Base-by-base conservation (phyloP, 2,888 invertebrate species). In the Melinaea marsaeus region DNA sequence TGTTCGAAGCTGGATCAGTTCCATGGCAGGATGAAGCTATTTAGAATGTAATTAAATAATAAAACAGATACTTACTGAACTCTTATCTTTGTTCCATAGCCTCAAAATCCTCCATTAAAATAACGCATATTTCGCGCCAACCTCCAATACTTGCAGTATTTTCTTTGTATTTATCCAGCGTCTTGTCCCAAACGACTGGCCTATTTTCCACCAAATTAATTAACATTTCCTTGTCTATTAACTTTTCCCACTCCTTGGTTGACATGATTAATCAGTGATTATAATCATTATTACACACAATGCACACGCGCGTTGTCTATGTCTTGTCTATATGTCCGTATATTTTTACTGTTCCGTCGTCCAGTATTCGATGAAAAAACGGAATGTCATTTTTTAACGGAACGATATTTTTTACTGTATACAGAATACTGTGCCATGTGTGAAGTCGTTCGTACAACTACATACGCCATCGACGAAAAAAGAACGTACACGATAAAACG, bases 171-270 rank as follows among this genome's bases (percentile, higher is more conserved):
- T 63, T 64, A 63, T 73, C 69, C 68, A 65, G 67, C 57, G 72
- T 72, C 67, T 73, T 72, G 64, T 73, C 72, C 73, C 73, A 73
- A 64, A 72, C 62, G 61, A 73, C 69, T 68, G 71, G 72, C 69
- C 68, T 71, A 70, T 71, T 71, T 70, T 74, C 63, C 66, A 72
- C 70, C 66, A 72, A 70, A 67, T 59, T 69, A 67, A 71, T 73
- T 70, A 69, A 72, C 60, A 69, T 71, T 69, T 73, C 71, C 66
- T 69, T 69, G 68, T 72, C 68, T 69, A 71, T 72, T 35, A 35
- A 35, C 35, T 35, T 35, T 35, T 35, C 35, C 56, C 56, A 56
- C 56, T 56, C 56, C 56, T 56, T 56, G 56, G 56, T 56, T 56
- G 56, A 56, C 56, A 35, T 34, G 34, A 11, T 34, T 35, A n/a